A percentile compares a stretch with the other conserved stretches of the same genome.
These are phyloP conservation scores for Lineus longissimus DNA, from an alignment of 1,140 invertebrate species.

Conservation along the genomic window DNA sequence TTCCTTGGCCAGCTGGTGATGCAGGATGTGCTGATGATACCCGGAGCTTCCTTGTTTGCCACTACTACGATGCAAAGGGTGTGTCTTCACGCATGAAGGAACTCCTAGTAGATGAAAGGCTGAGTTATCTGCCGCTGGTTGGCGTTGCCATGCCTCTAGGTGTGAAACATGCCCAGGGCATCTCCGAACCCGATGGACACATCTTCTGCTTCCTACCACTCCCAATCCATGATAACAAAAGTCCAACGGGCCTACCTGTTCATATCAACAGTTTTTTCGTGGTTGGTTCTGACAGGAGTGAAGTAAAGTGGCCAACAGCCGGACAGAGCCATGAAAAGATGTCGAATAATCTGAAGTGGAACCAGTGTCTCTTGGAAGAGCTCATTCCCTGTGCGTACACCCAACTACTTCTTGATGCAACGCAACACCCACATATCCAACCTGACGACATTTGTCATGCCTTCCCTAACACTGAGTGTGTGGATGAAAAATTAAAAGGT, in stretches of 20 bases:
- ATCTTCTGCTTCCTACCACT: conserved; percentile 47
- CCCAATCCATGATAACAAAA: conserved; percentile 25
- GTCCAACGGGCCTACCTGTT: conserved; percentile 39
- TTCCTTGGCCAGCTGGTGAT: conserved; percentile 15
- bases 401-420: conserved; percentile 7
- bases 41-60: conserved; percentile 8
- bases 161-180: background rate
- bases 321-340: conserved; percentile 20
- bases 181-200: conserved; percentile 24
- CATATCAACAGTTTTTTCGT: conserved; percentile 46
- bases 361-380: conserved; percentile 33
- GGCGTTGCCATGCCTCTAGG: conserved; percentile 31
- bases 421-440: background rate
- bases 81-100: conserved; percentile 15
- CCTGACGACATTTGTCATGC: background rate
- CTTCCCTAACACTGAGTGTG: too few species aligned
- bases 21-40: too few species aligned
- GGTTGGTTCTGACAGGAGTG: conserved; percentile 36
- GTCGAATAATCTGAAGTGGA: conserved; percentile 37
- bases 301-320: conserved; percentile 39
- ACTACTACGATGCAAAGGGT: conserved; percentile 17
- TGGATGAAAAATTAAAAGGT: too few species aligned
- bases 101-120: conserved; percentile 19
- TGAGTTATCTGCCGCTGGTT: conserved; percentile 36
- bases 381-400: conserved; percentile 27